Conservation (phyloP, 2,113 vertebrate species). For the Cyanoderma ruficeps region DNA sequence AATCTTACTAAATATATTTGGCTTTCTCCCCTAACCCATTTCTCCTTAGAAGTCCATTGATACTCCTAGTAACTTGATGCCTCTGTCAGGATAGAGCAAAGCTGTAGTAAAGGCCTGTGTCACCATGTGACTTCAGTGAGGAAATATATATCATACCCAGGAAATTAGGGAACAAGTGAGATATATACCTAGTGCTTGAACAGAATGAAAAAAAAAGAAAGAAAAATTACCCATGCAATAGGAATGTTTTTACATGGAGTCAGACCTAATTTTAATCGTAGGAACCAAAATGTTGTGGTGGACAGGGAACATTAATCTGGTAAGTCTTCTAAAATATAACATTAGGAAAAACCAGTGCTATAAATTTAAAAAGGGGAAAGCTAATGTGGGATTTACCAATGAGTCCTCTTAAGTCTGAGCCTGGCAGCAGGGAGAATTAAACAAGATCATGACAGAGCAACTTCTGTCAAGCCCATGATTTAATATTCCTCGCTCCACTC, state of each 20-base stretch:
- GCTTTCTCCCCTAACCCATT: not conserved
- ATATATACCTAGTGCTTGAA: not conserved
- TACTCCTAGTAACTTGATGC: constrained; percentile 67
- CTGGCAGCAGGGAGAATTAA: not conserved
- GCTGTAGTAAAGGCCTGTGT: not conserved
- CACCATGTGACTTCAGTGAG: constrained; percentile 3
- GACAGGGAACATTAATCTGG: not conserved
- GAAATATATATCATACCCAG: constrained; percentile 15
- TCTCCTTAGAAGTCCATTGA: not conserved
- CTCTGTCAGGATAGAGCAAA: constrained; percentile 12
- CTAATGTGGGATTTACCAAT: not conserved
- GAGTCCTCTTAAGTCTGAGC: not conserved
- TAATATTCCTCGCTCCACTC: not conserved
- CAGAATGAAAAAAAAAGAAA: not conserved
- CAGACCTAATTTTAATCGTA: not conserved
- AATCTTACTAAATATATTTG: not conserved
- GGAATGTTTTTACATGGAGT: not conserved
- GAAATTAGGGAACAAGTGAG: constrained; percentile 55
- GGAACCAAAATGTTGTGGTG: not conserved
- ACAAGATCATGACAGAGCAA: not conserved
- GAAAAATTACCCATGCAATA: not conserved
- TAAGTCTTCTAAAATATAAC: not conserved
- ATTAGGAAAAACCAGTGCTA: not conserved
- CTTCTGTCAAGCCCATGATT: not conserved
- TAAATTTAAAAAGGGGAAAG: not conserved